These are phyloP conservation scores for Lagopus leucura DNA, from an alignment of 2,113 vertebrate genomes.

Conservation along the genomic window DNA sequence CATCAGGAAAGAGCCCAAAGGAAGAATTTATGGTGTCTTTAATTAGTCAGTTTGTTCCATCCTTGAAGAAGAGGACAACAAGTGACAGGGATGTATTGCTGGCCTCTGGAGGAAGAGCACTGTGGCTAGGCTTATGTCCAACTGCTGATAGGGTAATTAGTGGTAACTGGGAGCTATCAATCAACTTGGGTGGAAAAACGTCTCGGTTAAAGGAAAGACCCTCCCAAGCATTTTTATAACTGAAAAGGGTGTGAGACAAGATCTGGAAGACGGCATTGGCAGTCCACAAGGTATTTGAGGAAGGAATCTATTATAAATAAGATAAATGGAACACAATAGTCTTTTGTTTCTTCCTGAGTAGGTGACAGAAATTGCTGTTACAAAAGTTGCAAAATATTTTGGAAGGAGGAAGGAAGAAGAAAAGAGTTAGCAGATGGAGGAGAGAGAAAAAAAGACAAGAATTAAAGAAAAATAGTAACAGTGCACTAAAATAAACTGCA, in stretches of 20 bases:
- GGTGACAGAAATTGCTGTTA: conserved; percentile 61
- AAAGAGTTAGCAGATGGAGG: conserved; percentile 55
- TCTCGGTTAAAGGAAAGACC: conserved; percentile 60
- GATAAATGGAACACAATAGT: conserved; percentile 58
- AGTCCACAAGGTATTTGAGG: conserved; percentile 32
- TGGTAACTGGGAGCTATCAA: conserved; percentile 66
- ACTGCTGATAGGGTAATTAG: conserved; percentile 64
- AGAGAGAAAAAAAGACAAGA: conserved; percentile 9
- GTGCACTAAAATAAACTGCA: conserved; percentile 15
- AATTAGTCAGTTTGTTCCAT: conserved; percentile 59
- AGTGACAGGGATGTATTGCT: background rate
- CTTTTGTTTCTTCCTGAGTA: conserved; percentile 54
- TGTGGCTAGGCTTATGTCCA: conserved; percentile 63
- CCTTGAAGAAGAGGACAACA: conserved; percentile 28
- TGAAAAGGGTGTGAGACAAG: conserved; percentile 56
- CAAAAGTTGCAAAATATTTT: conserved; percentile 53
- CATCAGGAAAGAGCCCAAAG: conserved; percentile 39
- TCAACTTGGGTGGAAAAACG: conserved; percentile 49
- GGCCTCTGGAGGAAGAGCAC: conserved; percentile 49
- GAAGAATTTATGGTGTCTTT: conserved; percentile 63
- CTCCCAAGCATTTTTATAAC: conserved; percentile 63
- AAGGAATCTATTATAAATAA: conserved; percentile 68
- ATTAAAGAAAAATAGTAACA: background rate
- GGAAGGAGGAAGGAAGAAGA: conserved; percentile 57
- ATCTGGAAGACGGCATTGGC: conserved; percentile 57